Percentiles rank a stretch among this genome's conserved stretches.
These are phyloP conservation scores for Ctenopoma kingsleyae DNA, from an alignment of 2,797 vertebrate species.

Conservation along the genomic window DNA sequence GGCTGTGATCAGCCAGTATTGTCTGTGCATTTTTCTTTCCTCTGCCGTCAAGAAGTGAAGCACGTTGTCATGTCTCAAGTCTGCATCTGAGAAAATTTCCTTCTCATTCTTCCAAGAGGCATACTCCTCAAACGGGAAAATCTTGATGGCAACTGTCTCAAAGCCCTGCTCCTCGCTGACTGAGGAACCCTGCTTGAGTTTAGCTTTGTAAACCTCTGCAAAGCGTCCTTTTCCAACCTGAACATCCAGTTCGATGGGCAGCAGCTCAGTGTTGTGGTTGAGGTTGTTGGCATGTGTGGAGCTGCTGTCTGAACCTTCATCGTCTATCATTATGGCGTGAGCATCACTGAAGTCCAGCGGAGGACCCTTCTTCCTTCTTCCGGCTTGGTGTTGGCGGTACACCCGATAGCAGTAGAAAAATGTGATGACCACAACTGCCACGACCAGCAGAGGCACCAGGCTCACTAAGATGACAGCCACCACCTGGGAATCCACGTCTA, in stretches of 20 bases:
- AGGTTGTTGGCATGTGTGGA: slow-evolving; percentile 96
- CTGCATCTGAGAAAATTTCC: slow-evolving; percentile 95
- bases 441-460: slow-evolving; percentile 88
- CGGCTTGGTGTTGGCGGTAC: slow-evolving; percentile 81
- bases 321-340: slow-evolving; percentile 89
- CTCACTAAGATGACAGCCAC: slow-evolving; percentile 89
- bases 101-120: slow-evolving; percentile 97
- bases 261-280: slow-evolving; percentile 96
- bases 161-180: slow-evolving; percentile 86
- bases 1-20: slow-evolving; percentile 97
- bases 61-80: slow-evolving; percentile 94
- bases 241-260: slow-evolving; percentile 94
- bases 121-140: slow-evolving; percentile 94
- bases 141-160: slow-evolving; percentile 96
- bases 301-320: slow-evolving; percentile 93
- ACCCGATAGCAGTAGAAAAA: slow-evolving; percentile 91
- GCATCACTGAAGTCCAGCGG: slow-evolving; percentile 88
- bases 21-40: slow-evolving; percentile 90
- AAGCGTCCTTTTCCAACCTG: slow-evolving; percentile 96
- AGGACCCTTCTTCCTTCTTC: slow-evolving; percentile 74
- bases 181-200: slow-evolving; percentile 91
- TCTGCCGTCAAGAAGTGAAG: slow-evolving; percentile 96
- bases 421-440: slow-evolving; percentile 87
- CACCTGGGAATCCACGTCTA: slow-evolving; percentile 78
- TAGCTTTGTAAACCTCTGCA: slow-evolving; percentile 94